These are phyloP conservation scores for Melopsittacus undulatus DNA, from an alignment of 2,797 vertebrate genomes.

Conservation along the genomic window DNA sequence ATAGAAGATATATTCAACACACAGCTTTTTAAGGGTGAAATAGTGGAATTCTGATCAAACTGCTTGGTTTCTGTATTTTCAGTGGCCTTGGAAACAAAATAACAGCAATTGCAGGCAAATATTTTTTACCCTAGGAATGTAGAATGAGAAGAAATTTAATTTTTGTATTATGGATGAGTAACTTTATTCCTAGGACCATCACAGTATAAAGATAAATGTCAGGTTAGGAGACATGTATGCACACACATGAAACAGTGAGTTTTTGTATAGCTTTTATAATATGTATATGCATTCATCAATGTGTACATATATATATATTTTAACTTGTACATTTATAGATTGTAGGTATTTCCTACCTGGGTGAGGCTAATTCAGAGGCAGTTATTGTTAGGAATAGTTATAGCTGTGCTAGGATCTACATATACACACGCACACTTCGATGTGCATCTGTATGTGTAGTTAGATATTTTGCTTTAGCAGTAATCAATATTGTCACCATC, in stretches of 20 bases:
- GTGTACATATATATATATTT: neutral
- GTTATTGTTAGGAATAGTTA: neutral
- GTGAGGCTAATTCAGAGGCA: neutral
- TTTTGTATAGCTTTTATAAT: neutral
- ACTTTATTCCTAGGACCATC: neutral
- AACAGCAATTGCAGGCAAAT: neutral
- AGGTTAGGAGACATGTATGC: neutral
- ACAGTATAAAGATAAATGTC: neutral
- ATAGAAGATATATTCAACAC: neutral
- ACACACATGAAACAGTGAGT: neutral
- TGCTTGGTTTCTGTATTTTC: neutral
- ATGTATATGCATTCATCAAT: neutral
- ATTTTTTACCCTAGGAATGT: neutral
- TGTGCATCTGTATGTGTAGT: neutral
- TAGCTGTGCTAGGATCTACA: neutral
- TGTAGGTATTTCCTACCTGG: neutral
- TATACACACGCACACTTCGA: fast-evolving
- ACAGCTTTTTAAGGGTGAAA: neutral
- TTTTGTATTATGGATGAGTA: neutral
- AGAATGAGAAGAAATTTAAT: neutral
- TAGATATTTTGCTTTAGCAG: neutral
- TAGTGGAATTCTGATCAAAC: neutral
- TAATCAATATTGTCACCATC: neutral
- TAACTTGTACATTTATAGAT: neutral
- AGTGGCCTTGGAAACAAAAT: slow-evolving; percentile 9